These are phyloP conservation scores for Lerema accius DNA, from an alignment of 1,140 invertebrate species.

Conservation along the genomic window DNA sequence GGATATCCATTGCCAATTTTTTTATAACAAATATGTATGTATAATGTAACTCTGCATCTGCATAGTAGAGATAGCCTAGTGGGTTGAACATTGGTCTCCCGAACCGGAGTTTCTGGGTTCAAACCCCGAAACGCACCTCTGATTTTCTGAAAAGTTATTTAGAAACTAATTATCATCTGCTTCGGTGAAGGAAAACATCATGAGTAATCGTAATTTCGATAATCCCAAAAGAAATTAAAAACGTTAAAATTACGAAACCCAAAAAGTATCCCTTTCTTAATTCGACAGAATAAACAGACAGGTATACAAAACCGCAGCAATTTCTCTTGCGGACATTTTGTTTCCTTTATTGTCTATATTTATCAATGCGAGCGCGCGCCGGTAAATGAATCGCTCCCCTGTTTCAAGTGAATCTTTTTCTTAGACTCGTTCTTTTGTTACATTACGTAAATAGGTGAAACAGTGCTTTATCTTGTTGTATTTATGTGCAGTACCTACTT, in stretches of 20 bases:
- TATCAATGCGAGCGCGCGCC: conserved; percentile 53
- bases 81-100: too few relatives aligned
- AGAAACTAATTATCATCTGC: too few relatives aligned
- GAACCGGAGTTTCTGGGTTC: too few relatives aligned
- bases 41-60: too few relatives aligned
- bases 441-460: conserved; percentile 29
- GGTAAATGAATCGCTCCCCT: conserved; percentile 54
- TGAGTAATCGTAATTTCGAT: too few relatives aligned
- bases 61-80: too few relatives aligned
- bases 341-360: conserved; percentile 67
- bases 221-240: too few relatives aligned
- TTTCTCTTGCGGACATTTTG: conserved; percentile 59
- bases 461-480: not conserved
- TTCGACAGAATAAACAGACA: conserved; percentile 39
- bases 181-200: too few relatives aligned
- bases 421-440: conserved; percentile 13
- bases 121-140: too few relatives aligned
- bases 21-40: too few relatives aligned
- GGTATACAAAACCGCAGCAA: conserved; percentile 55
- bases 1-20: too few relatives aligned
- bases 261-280: conserved; percentile 26
- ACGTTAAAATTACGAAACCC: conserved; percentile 8
- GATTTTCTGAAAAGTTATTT: too few relatives aligned
- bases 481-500: not conserved
- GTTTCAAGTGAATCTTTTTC: conserved; percentile 40